Evolutionary conservation across 2,113 vertebrate species (phyloP).

Genomic region (Epinephelus cyanopodus): DNA sequence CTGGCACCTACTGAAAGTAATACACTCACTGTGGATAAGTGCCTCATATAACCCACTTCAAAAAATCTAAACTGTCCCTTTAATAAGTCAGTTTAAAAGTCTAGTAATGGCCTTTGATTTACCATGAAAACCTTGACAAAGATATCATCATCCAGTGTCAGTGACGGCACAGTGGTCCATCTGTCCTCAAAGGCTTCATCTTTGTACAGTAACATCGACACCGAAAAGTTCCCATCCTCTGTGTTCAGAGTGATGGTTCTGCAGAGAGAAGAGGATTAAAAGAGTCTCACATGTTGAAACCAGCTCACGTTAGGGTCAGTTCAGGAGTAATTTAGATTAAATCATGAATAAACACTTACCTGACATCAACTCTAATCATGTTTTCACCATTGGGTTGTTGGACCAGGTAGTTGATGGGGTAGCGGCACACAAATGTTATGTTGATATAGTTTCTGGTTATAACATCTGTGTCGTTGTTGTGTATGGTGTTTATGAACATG

Average conservation of each 20-base stretch:
- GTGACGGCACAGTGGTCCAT: slow-evolving; percentile 82
- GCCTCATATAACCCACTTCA: too few species aligned
- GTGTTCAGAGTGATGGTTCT: slow-evolving; percentile 85
- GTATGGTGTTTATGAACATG: slow-evolving; percentile 86
- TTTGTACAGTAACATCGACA: slow-evolving; percentile 85
- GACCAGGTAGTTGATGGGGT: slow-evolving; percentile 85
- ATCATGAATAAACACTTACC: slow-evolving; percentile 45
- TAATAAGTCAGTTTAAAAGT: neutral
- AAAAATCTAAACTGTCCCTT: neutral
- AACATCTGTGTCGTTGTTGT: slow-evolving; percentile 82
- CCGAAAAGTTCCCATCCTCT: slow-evolving; percentile 86
- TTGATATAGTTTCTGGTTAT: slow-evolving; percentile 86
- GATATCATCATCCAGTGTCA: slow-evolving; percentile 84
- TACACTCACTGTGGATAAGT: too few species aligned
- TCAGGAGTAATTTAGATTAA: neutral
- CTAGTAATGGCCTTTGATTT: slow-evolving; percentile 11
- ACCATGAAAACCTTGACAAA: slow-evolving; percentile 87
- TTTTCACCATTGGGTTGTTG: slow-evolving; percentile 83
- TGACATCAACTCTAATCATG: slow-evolving; percentile 82
- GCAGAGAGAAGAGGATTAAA: neutral
- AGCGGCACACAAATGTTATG: slow-evolving; percentile 85
- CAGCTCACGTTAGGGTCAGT: neutral
- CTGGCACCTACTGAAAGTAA: too few species aligned
- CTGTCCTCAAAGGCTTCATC: slow-evolving; percentile 82
- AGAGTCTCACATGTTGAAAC: neutral